A percentile compares a stretch with the other conserved stretches of the same genome.
Evolutionary conservation across 2,113 vertebrate genomes (phyloP).

Genomic region (Heliornis fulica): DNA sequence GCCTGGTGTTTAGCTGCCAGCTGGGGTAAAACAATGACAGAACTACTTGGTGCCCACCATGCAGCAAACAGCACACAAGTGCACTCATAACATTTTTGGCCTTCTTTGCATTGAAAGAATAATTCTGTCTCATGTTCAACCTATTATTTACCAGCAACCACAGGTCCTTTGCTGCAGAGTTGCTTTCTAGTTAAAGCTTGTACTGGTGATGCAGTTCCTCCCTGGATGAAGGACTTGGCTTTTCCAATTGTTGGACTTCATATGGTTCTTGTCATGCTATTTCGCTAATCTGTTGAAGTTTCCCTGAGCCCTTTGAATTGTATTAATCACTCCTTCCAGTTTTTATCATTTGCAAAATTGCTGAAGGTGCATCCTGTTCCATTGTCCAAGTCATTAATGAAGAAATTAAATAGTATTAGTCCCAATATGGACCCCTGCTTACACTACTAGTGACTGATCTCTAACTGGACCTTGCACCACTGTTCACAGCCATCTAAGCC

Average conservation of each 20-base stretch:
- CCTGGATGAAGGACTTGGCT: background rate
- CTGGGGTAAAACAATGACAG: no score
- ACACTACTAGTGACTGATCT: fast-evolving
- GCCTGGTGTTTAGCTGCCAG: no score
- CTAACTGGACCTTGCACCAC: background rate
- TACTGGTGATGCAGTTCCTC: background rate
- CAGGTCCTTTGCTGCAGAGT: background rate
- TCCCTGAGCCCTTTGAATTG: background rate
- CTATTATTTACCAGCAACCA: background rate
- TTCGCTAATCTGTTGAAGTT: background rate
- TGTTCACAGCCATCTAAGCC: background rate
- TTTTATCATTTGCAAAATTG: background rate
- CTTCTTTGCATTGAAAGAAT: background rate
- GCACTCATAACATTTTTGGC: background rate
- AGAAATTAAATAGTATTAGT: background rate
- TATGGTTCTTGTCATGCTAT: background rate
- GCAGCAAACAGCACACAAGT: background rate
- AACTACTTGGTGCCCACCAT: no score
- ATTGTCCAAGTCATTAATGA: no score
- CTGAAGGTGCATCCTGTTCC: background rate
- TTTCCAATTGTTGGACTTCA: background rate
- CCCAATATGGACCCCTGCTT: background rate
- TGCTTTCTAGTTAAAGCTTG: background rate
- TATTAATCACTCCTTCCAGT: background rate
- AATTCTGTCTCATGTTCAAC: background rate